Evolutionary conservation across 1,140 invertebrate genomes (phyloP).

Genomic region (Drosophila kikkawai): DNA sequence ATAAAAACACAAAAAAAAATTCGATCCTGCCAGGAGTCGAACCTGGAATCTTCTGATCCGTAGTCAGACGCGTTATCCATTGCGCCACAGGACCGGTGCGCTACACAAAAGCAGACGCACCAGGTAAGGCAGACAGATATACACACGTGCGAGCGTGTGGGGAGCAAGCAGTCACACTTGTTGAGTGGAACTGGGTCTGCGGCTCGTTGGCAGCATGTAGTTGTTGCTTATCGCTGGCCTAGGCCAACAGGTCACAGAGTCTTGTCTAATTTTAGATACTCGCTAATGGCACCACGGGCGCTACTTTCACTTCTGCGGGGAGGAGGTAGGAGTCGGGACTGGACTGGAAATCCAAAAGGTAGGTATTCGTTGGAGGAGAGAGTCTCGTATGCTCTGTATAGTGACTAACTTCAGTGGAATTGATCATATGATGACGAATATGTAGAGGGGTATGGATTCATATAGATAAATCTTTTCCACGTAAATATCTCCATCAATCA

Average conservation of each 20-base stretch:
- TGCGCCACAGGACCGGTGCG: conserved; percentile 88
- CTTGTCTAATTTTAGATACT: conserved; percentile 45
- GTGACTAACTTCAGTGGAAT: conserved; percentile 41
- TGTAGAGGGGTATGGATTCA: not conserved
- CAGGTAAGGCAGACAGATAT: not conserved
- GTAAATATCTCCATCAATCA: conserved; percentile 24
- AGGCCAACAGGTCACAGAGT: conserved; percentile 46
- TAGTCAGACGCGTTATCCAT: conserved; percentile 90
- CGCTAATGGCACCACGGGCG: conserved; percentile 40
- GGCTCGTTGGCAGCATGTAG: not conserved
- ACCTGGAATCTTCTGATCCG: conserved; percentile 90
- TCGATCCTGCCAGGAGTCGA: conserved; percentile 87
- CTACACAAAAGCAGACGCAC: not conserved
- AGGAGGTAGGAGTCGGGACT: not conserved
- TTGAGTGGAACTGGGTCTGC: conserved; percentile 27
- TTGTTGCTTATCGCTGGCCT: conserved; percentile 26
- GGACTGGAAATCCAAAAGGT: conserved; percentile 23
- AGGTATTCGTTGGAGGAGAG: conserved; percentile 13
- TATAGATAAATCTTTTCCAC: conserved; percentile 11
- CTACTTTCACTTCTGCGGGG: conserved; percentile 39
- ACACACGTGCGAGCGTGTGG: not conserved
- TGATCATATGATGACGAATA: conserved; percentile 3
- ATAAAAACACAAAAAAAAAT: not conserved
- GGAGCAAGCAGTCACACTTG: conserved; percentile 11
- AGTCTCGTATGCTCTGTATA: conserved; percentile 26